These are phyloP conservation scores for Hetaerina titia DNA, from an alignment of 2,888 invertebrate species.

Conservation along the genomic window DNA sequence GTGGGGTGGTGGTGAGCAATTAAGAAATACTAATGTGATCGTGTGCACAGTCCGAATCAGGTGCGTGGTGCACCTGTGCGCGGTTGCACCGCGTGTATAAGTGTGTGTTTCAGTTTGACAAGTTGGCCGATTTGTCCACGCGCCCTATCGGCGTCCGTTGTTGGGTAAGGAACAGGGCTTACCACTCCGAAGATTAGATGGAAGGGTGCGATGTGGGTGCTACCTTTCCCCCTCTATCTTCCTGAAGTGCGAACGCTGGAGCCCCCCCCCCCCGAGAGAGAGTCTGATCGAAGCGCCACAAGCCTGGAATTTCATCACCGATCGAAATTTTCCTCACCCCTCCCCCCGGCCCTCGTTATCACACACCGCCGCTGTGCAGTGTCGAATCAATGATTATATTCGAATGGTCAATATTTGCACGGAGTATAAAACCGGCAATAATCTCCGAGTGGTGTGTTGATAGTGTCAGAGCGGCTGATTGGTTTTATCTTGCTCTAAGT, in stretches of 20 bases:
- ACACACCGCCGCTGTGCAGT: not conserved
- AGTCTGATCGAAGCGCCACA: not conserved
- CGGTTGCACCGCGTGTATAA: too few relatives aligned
- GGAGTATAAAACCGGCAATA: not conserved
- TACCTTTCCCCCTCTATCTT: too few relatives aligned
- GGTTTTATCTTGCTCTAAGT: not conserved
- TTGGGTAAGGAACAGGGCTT: too few relatives aligned
- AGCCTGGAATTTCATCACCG: not conserved
- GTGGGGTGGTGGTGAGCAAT: not conserved
- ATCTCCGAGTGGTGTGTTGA: not conserved
- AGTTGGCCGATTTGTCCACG: too few relatives aligned
- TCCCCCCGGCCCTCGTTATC: not conserved
- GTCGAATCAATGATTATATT: not conserved
- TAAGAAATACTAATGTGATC: too few relatives aligned
- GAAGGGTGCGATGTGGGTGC: too few relatives aligned
- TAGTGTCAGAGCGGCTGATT: not conserved
- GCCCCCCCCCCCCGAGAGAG: not conserved
- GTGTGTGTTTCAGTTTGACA: too few relatives aligned
- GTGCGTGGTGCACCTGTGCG: too few relatives aligned
- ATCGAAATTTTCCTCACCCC: not conserved
- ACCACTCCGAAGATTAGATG: too few relatives aligned
- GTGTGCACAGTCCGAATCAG: too few relatives aligned
- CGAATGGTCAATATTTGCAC: conserved; percentile 8
- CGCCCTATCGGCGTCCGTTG: too few relatives aligned
- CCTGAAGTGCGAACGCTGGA: too few relatives aligned